Base-by-base conservation (phyloP, 1,140 invertebrate species). In the Zaprionus taronus region DNA sequence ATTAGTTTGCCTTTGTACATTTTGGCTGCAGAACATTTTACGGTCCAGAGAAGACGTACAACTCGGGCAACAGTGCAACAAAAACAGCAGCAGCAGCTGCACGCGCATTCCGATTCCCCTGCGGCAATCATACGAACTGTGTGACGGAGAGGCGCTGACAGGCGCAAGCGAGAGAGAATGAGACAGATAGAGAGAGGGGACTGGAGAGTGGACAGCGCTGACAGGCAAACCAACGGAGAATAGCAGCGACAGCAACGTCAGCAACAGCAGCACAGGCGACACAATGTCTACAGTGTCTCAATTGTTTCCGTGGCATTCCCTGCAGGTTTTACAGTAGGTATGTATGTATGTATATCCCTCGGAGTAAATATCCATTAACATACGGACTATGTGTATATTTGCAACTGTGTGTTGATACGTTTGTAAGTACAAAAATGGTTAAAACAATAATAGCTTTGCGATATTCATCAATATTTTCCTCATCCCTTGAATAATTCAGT, bases 1-100 rank as follows among this genome's bases (percentile, higher is more conserved):
- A 80, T 87, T 87, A 83, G 80, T 87, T 87, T 74, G 62, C 44
- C 58, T 69, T 69, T 61, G 31, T 31, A 44, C 57, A 74, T 78
- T 72, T 72, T 57, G 38, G 63, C 65, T 72, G 68, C 61, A 53
- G 67, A 73, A 57, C 56, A 80, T 77, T 77, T 80, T 80, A 74
- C 57, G 41, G 77, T 34, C 34, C 44, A 69, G 36, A 70, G 31
- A 41, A 56, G 57, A 41, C 28, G 34, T 38, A 22, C 57, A 74
- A 64, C 26, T 26, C 38, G 24, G 64, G 73, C 68, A 58, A 60
- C 64, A 67, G 24, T 72, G 73, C 74, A 49, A 76, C 82, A 78
- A 56, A 6, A 22, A 22, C 73, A 49, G 20, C 17, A 49, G 75
- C 82, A 78, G 64, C 65, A 77, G 64, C 44, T 64, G 38, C 58